Conservation (phyloP, 2,113 vertebrate species). For the Scalopus aquaticus region DNA sequence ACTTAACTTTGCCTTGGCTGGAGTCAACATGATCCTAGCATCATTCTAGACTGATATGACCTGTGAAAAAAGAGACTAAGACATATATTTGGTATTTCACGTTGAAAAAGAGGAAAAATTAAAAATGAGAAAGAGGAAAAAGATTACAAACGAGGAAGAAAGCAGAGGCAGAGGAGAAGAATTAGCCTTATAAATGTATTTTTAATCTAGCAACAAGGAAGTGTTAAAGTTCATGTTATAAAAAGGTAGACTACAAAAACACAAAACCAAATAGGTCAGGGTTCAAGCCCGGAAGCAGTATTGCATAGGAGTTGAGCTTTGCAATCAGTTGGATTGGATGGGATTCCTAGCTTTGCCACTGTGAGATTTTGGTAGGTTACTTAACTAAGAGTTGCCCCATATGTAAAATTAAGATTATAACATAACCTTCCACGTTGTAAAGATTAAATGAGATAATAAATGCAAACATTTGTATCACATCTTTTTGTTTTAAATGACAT, state of each 20-base stretch:
- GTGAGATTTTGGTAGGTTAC: neutral
- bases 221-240: neutral
- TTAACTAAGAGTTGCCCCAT: constrained; percentile 28
- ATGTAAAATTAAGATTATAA: neutral
- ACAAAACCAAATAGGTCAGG: neutral
- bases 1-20: neutral
- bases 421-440: neutral
- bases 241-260: neutral
- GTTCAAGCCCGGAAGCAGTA: neutral
- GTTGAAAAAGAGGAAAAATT: neutral
- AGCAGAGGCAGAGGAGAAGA: neutral
- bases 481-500: neutral
- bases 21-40: neutral
- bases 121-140: neutral
- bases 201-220: constrained; percentile 42
- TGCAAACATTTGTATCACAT: neutral
- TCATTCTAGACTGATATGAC: neutral
- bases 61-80: neutral
- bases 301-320: neutral
- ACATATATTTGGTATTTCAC: neutral
- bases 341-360: neutral
- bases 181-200: neutral
- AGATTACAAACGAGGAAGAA: neutral
- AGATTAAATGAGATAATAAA: neutral
- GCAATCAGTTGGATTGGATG: neutral